Conservation (phyloP, 2,797 vertebrate genomes). For the Sebastes itinus region DNA sequence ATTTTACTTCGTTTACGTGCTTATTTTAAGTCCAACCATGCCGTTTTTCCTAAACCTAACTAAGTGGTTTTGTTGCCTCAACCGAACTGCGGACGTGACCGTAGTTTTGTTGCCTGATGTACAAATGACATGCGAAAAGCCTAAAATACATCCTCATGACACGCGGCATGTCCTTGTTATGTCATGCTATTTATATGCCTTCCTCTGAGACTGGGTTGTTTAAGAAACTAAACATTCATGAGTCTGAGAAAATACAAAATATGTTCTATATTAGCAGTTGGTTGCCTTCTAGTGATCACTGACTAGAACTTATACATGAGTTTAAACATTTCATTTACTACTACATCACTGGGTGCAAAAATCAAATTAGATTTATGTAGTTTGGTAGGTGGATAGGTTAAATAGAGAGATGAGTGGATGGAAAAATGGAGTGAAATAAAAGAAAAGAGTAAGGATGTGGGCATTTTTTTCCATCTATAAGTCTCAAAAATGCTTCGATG, state of each 20-base stretch:
- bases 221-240: not conserved
- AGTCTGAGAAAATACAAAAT: not conserved
- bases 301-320: not conserved
- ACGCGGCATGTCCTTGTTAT: rapidly evolving
- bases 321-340: not conserved
- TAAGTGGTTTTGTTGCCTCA: no score
- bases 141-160: rapidly evolving
- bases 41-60: no score
- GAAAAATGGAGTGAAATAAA: not conserved
- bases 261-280: not conserved
- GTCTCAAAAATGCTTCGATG: not conserved
- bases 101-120: no score
- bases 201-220: not conserved
- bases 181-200: no score
- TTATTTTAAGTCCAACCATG: no score
- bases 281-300: not conserved
- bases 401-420: not conserved
- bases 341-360: not conserved
- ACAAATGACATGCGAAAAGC: no score
- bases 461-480: not conserved
- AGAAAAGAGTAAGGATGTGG: not conserved
- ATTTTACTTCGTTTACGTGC: no score
- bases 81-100: no score
- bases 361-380: not conserved
- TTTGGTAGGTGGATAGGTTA: not conserved